These are phyloP conservation scores for Drosophila pseudotakahashii DNA, from an alignment of 2,888 invertebrate genomes.

Conservation along the genomic window DNA sequence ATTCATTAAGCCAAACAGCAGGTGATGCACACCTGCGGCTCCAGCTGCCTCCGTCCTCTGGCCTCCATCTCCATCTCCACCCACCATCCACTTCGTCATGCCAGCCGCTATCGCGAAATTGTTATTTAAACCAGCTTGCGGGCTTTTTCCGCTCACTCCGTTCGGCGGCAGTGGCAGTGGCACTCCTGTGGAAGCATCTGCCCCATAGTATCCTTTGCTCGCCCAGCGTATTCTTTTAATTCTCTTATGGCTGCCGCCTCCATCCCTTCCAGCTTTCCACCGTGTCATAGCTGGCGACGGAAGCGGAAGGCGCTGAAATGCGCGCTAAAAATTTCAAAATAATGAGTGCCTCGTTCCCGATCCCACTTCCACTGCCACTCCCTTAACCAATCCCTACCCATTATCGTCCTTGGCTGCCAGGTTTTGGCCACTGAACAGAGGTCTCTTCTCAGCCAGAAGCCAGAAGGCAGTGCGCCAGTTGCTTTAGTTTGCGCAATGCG, in stretches of 20 bases:
- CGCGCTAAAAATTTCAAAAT: conserved; percentile 81
- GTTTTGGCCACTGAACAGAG: conserved; percentile 21
- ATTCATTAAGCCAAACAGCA: conserved; percentile 77
- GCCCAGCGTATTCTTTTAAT: conserved; percentile 59
- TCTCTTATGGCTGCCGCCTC: conserved; percentile 55
- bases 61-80: background rate
- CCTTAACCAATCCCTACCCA: background rate
- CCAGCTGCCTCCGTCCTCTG: conserved; percentile 8
- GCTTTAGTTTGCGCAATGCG: conserved; percentile 57
- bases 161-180: background rate
- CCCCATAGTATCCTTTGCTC: conserved; percentile 18
- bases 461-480: conserved; percentile 1
- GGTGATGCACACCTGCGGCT: conserved; percentile 71
- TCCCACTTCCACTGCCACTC: background rate
- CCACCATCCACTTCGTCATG: background rate
- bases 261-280: conserved; percentile 12
- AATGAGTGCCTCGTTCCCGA: conserved; percentile 69
- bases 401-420: conserved; percentile 1
- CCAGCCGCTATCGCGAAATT: conserved; percentile 57
- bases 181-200: conserved; percentile 6
- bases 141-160: conserved; percentile 45
- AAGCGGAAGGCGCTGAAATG: conserved; percentile 81
- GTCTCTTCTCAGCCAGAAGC: conserved; percentile 7
- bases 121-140: conserved; percentile 73
- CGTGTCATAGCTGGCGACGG: conserved; percentile 44